phyloP scores from a whole-genome alignment of 1,140 invertebrate species.

The Trichomalopsis sarcophagae region DNA sequence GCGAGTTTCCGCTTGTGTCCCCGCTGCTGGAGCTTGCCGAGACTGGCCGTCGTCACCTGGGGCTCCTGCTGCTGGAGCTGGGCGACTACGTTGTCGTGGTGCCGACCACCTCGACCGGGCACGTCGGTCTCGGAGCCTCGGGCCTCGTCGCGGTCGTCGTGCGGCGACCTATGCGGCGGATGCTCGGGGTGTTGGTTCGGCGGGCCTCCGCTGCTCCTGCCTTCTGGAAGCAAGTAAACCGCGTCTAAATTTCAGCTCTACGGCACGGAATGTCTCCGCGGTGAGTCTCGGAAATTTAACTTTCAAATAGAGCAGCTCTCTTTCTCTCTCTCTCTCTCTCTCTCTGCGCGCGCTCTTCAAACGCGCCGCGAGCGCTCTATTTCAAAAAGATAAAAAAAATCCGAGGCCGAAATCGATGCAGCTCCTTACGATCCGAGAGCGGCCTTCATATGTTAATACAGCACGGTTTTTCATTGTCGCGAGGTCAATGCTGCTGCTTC shows the following conservation, averaged over 20 bases:
- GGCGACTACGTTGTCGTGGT: constrained; percentile 75
- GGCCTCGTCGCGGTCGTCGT: constrained; percentile 76
- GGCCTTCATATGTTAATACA: constrained; percentile 46
- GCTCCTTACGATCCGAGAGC: not conserved
- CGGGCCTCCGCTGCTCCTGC: constrained; percentile 76
- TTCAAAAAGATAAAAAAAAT: not conserved
- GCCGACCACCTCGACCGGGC: constrained; percentile 71
- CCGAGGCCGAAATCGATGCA: not conserved
- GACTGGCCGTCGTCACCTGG: constrained; percentile 55
- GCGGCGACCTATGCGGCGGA: constrained; percentile 72
- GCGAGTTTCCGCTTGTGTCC: constrained; percentile 76
- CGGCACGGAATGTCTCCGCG: not conserved
- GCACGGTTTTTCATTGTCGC: constrained; percentile 36
- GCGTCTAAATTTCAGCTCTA: not conserved
- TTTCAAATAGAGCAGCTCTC: constrained; percentile 13
- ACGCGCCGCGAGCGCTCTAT: not conserved
- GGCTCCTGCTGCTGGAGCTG: constrained; percentile 71
- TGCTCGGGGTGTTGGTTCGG: constrained; percentile 76
- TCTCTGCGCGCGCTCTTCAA: not conserved
- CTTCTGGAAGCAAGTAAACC: constrained; percentile 69
- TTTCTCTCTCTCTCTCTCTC: no score
- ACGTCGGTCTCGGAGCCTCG: constrained; percentile 74
- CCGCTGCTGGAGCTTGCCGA: constrained; percentile 55
- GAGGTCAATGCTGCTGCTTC: constrained; percentile 15
- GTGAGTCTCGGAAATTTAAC: constrained; percentile 13